Percentiles rank a stretch among this genome's conserved stretches.
Conservation (phyloP, 2,888 invertebrate species). For the Caradrina kadenii region DNA sequence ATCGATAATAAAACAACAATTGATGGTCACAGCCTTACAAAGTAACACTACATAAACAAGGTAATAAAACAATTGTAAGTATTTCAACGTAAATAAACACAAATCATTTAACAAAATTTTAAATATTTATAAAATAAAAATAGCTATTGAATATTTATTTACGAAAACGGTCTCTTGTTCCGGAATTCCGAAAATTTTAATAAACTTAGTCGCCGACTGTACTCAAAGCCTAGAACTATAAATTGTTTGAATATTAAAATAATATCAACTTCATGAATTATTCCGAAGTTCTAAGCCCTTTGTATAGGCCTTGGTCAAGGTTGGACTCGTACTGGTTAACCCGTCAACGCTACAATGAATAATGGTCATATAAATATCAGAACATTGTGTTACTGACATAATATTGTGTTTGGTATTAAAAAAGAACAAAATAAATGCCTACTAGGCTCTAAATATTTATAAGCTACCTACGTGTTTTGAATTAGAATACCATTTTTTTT, state of each 20-base stretch:
- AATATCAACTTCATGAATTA: constrained; percentile 49
- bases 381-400: constrained; percentile 41
- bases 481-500: background rate
- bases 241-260: constrained; percentile 38
- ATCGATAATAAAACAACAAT: constrained; percentile 50
- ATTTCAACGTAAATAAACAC: background rate
- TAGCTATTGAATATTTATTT: background rate
- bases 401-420: constrained; percentile 29
- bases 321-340: constrained; percentile 27
- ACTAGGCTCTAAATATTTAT: constrained; percentile 8
- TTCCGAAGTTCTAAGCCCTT: constrained; percentile 39
- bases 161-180: background rate
- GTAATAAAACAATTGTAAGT: constrained; percentile 17
- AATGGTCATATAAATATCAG: constrained; percentile 54
- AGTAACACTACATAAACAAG: constrained; percentile 16
- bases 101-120: no score
- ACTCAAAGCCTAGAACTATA: constrained; percentile 24
- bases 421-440: background rate
- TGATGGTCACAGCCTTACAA: constrained; percentile 45
- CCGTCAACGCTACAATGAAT: constrained; percentile 58
- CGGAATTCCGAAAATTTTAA: background rate
- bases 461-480: constrained; percentile 10
- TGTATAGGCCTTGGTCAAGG: constrained; percentile 47
- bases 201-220: constrained; percentile 16
- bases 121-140: background rate